Percentiles rank a stretch among this genome's conserved stretches.
These are phyloP conservation scores for Spodoptera litura DNA, from an alignment of 1,140 invertebrate genomes.

Conservation along the genomic window DNA sequence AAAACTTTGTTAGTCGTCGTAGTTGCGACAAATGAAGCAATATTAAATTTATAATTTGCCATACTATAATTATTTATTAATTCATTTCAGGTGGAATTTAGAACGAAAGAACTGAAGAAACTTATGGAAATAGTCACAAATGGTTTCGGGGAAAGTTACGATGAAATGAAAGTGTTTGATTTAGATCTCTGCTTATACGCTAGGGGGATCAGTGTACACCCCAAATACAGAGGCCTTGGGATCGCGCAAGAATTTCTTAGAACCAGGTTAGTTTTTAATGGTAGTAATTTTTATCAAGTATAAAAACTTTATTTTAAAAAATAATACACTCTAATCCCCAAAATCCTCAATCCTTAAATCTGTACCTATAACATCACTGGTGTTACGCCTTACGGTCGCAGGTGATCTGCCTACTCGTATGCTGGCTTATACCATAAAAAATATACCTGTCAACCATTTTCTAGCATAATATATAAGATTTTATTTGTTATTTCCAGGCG, in stretches of 20 bases:
- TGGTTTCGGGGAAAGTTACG: constrained; percentile 1
- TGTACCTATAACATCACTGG: too few species aligned
- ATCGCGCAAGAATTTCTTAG: constrained; percentile 58
- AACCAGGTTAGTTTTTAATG: not conserved
- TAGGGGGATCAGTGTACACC: constrained; percentile 55
- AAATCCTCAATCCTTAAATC: too few species aligned
- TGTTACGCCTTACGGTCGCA: not conserved
- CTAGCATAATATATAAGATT: too few species aligned
- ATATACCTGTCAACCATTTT: not conserved
- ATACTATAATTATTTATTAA: too few species aligned
- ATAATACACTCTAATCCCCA: too few species aligned
- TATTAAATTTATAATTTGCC: too few species aligned
- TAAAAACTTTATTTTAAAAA: too few species aligned
- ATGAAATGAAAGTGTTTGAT: constrained; percentile 46
- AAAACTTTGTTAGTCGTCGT: too few species aligned
- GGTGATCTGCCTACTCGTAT: too few species aligned
- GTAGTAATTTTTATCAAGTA: too few species aligned
- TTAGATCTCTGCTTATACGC: constrained; percentile 49
- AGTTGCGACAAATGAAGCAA: too few species aligned
- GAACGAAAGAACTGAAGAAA: not conserved
- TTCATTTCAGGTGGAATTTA: not conserved
- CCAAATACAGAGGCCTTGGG: constrained; percentile 59
- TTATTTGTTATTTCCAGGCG: not conserved
- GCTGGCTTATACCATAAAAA: not conserved
- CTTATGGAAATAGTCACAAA: not conserved